Evolutionary conservation across 2,113 vertebrate genomes (phyloP), one percentile per base, ranked within the genome.

Genomic region (Vulpes vulpes): DNA sequence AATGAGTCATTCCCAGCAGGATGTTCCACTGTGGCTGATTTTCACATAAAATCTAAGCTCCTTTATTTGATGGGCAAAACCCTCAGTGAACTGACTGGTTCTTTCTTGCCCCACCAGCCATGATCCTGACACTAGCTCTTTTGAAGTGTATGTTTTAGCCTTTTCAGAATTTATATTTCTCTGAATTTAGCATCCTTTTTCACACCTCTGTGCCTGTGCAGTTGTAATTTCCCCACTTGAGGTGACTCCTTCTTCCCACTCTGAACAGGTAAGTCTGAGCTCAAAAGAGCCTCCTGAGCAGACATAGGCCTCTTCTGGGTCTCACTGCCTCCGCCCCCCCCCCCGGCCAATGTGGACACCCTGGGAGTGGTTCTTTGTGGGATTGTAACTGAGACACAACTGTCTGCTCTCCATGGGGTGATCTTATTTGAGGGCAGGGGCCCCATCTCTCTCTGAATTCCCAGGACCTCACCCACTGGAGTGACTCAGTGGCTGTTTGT

Each of bases 361-460:
- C 53, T 14, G 17, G 4, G n/a, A 79, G 80, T 0, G 2, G 30
- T n/a, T 95, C 55, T 51, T 35, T 1, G 11, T 22, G 51, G 3
- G 22, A 0, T 4, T 14, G 27, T 4, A 73, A 12, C 3, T 0
- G 15, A 6, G 17, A 20, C 25, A 8, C 14, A 1, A 38, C 17
- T 20, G 4, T 38, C 43, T 27, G 8, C 30, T 79, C 30, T 60
- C 49, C 60, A 0, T 9, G 23, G 71, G 15, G 4, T 38, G 17
- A 6, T n/a, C n/a, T 69, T 27, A 14, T 27, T 62, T 19, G 71
- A 69, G 35, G 12, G 1, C 30, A 73, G 55, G 51, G 22, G 5
- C 35, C 30, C 32, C 3, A 0, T 11, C 8, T 9, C 8, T 22
- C 14, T 25, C 22, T 51, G 30, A 30, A 11, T 57, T 43, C n/a